Base-by-base conservation (phyloP, 2,888 invertebrate species). In the Coleophora deauratella region DNA sequence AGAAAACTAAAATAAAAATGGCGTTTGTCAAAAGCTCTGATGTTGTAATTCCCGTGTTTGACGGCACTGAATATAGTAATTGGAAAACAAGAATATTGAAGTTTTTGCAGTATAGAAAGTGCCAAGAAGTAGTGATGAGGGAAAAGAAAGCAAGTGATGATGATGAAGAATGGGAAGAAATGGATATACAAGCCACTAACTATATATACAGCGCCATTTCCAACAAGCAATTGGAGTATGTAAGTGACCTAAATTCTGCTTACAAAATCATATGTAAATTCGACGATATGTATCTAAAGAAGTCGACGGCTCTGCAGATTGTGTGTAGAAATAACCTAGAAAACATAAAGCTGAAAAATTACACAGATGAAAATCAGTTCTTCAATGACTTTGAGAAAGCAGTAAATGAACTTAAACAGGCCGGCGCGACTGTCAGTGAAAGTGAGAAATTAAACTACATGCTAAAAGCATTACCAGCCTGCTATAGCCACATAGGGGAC, bases 271-370 rank as follows among this genome's bases (percentile, higher is more conserved):
- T 48, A 0, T 3, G 45, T 11, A 54, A 53, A 11, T 52, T 54
- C 33, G 49, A 54, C 12, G 42, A 47, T 11, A 54, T 56, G 51
- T 55, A 52, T 21, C 9, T 52, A 10, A 52, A 44, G 21, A 46
- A 49, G 32, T 54, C 52, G 0, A 56, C 52, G 0, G 48, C 52
- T 0, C 44, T 56, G 15, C 52, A 53, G 45, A 53, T 53, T n/a
- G 47, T 53, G 9, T 54, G 52, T 14, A 30, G 49, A 46, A 21
- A 49, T 40, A 51, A 50, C 33, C 39, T 54, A 2, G 50, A 51
- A 51, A 45, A 10, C 36, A 15, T 55, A 8, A 55, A 50, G 41
- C 42, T 54, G 27, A 46, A 49, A 38, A 52, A 52, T 34, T 50
- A 52, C 13, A 31, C 43, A 1, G 48, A 48, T 6, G 43, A 48